A percentile compares a stretch with the other conserved stretches of the same genome.
Conservation (phyloP, 2,888 invertebrate genomes). For the Trachelus stipa region DNA sequence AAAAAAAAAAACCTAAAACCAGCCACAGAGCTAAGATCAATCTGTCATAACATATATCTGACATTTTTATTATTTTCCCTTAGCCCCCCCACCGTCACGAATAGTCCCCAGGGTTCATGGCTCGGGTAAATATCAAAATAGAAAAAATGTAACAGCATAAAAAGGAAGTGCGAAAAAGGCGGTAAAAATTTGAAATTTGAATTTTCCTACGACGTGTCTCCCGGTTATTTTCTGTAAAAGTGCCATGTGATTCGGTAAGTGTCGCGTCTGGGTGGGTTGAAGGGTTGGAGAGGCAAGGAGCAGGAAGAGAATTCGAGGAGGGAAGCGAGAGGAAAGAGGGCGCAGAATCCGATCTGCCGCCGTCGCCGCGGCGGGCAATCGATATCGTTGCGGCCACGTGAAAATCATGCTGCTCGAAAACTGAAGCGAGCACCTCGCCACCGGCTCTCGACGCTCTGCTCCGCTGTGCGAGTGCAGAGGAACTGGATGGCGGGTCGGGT, state of each 20-base stretch:
- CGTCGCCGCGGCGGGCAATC: slow-evolving; percentile 42
- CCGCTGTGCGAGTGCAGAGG: neutral
- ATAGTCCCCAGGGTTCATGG: neutral
- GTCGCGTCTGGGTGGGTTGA: slow-evolving; percentile 28
- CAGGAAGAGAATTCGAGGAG: neutral
- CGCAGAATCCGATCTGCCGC: slow-evolving; percentile 54
- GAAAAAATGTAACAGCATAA: neutral
- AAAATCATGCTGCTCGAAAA: slow-evolving; percentile 50
- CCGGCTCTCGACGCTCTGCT: neutral
- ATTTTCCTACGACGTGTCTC: neutral
- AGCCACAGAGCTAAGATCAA: neutral
- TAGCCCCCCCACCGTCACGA: neutral
- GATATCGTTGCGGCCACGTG: slow-evolving; percentile 56
- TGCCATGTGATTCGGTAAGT: slow-evolving; percentile 41
- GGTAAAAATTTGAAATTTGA: neutral
- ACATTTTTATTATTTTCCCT: neutral
- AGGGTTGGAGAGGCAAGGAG: slow-evolving; percentile 4
- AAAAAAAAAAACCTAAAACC: neutral
- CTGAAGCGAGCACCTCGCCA: neutral
- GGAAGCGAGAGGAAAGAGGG: slow-evolving; percentile 31
- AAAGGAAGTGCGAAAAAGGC: neutral
- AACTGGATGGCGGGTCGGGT: neutral
- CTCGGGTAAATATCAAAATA: neutral
- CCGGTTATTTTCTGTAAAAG: slow-evolving; percentile 26
- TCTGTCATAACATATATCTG: neutral